These are phyloP conservation scores for Portevinia maculata DNA, from an alignment of 2,888 invertebrate species.

Conservation along the genomic window DNA sequence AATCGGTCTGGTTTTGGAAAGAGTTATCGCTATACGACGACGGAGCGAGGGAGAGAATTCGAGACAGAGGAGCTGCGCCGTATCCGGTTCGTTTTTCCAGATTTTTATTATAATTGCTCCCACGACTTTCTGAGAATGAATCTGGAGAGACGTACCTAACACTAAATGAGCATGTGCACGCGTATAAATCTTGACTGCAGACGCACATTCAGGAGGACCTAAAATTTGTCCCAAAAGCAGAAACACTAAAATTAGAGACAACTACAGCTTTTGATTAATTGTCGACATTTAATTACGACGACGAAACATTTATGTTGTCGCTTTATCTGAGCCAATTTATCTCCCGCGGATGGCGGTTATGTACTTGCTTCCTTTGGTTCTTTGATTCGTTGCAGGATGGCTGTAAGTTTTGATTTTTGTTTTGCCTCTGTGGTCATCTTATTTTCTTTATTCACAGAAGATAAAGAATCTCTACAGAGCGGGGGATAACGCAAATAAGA, in stretches of 20 bases:
- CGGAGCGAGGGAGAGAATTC: background rate
- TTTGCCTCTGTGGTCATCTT: constrained; percentile 29
- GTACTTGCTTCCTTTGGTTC: constrained; percentile 11
- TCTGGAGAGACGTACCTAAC: constrained; percentile 31
- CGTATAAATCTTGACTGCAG: constrained; percentile 57
- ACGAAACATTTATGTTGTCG: constrained; percentile 78
- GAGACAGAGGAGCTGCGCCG: constrained; percentile 2
- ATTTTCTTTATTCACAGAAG: constrained; percentile 38
- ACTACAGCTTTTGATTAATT: constrained; percentile 82
- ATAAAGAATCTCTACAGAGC: constrained; percentile 61
- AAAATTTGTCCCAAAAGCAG: constrained; percentile 58
- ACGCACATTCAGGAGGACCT: constrained; percentile 45
- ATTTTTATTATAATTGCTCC: constrained; percentile 82
- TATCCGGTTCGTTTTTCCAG: constrained; percentile 72
- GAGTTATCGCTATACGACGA: constrained; percentile 56
- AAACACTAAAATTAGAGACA: constrained; percentile 73
- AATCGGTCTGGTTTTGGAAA: constrained; percentile 51
- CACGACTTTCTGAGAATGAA: constrained; percentile 81
- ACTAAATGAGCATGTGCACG: constrained; percentile 66
- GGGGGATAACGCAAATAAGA: too few relatives aligned
- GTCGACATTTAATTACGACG: constrained; percentile 83
- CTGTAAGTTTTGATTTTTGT: constrained; percentile 17
- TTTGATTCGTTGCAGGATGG: constrained; percentile 1
- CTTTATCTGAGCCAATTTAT: constrained; percentile 75
- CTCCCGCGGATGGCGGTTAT: constrained; percentile 57